phyloP scores from a whole-genome alignment of 2,113 vertebrate genomes.

The Phyllostomus discolor region DNA sequence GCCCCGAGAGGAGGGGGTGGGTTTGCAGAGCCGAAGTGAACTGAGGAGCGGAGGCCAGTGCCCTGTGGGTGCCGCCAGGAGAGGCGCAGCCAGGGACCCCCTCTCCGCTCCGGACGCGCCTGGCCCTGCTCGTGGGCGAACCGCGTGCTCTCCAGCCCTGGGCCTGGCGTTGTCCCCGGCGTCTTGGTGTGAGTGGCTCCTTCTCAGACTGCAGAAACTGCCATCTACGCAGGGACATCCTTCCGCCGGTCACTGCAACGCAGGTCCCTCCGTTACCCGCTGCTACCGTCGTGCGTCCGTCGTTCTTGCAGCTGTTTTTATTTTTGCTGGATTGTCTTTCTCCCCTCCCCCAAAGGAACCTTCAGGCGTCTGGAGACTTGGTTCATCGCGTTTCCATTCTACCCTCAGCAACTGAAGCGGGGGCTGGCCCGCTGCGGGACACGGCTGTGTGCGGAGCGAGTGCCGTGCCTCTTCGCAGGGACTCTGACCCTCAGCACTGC shows the following conservation, averaged over 20 bases:
- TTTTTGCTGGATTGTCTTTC: not conserved
- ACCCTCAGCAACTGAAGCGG: not conserved
- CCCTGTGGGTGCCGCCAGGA: not conserved
- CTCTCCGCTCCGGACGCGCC: not conserved
- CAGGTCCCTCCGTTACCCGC: not conserved
- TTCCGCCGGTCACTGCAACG: not conserved
- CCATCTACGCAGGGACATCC: not conserved
- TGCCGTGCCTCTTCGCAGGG: not conserved
- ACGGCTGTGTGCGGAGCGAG: not conserved
- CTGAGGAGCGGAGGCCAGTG: not conserved
- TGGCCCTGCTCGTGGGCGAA: not conserved
- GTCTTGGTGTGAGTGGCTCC: not conserved
- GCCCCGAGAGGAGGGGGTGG: not conserved
- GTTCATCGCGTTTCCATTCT: not conserved
- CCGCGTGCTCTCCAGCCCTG: no score
- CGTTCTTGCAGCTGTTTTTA: not conserved
- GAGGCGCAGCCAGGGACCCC: not conserved
- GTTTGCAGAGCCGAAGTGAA: not conserved
- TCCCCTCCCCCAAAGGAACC: not conserved
- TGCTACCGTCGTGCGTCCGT: rapidly evolving
- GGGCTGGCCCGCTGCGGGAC: not conserved
- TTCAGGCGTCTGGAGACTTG: not conserved
- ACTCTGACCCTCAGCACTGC: no score
- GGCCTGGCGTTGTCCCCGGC: not conserved
- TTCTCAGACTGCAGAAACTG: not conserved